Evolutionary conservation across 23 tunicate species (phyloP).

Genomic region (Trididemnum nubilum): DNA sequence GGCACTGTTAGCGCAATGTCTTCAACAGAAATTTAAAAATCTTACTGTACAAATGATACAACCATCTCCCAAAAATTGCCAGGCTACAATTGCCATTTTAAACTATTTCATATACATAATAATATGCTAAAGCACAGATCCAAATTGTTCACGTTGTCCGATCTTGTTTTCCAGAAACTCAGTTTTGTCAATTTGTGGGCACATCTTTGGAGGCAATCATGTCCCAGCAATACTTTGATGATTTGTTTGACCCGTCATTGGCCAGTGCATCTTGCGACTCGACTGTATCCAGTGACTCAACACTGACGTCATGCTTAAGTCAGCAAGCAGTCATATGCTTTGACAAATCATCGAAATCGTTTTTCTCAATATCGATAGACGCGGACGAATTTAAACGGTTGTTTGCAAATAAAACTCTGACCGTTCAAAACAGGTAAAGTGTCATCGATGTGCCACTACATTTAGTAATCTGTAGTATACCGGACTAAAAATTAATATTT

Average conservation of each 20-base stretch:
- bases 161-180: too few species aligned
- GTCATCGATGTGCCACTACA: not conserved
- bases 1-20: too few species aligned
- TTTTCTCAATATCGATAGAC: slow-evolving; percentile 3
- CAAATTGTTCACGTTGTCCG: too few species aligned
- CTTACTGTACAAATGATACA: too few species aligned
- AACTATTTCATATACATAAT: too few species aligned
- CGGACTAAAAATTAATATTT: too few species aligned
- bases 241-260: not conserved
- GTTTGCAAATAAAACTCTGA: not conserved
- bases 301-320: not conserved
- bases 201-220: slow-evolving; percentile 19
- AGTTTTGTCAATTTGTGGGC: too few species aligned
- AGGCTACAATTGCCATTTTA: too few species aligned
- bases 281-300: not conserved
- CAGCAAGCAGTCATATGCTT: slow-evolving; percentile 16
- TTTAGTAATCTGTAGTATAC: too few species aligned
- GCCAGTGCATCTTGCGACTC: not conserved
- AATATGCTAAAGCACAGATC: too few species aligned
- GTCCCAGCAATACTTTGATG: slow-evolving; percentile 7
- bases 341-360: slow-evolving; percentile 2
- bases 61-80: too few species aligned
- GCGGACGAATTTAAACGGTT: not conserved
- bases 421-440: slow-evolving; percentile 33
- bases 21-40: too few species aligned